phyloP scores from a whole-genome alignment of 2,888 invertebrate species.

The Aromia moschata region DNA sequence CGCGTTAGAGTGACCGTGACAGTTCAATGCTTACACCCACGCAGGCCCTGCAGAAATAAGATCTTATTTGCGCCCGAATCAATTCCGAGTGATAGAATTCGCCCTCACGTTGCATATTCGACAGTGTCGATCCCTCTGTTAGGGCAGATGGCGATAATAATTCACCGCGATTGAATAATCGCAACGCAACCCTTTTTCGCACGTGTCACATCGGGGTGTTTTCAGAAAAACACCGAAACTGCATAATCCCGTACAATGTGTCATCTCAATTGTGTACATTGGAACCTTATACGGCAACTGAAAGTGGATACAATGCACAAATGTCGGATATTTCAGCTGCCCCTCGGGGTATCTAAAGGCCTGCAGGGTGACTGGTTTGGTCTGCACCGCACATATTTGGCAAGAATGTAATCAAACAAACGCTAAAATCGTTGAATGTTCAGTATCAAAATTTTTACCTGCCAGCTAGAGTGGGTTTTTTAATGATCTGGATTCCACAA shows the following conservation, averaged over 20 bases:
- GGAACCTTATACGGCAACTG: constrained; percentile 42
- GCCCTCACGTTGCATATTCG: constrained; percentile 28
- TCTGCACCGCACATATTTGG: neutral
- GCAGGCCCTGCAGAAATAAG: neutral
- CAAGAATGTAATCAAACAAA: constrained; percentile 1
- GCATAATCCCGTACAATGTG: constrained; percentile 51
- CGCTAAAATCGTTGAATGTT: neutral
- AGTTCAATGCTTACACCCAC: too few species aligned
- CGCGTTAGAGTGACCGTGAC: too few species aligned
- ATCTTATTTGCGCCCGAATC: constrained; percentile 5
- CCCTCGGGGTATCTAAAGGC: constrained; percentile 27
- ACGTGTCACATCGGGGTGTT: constrained; percentile 29
- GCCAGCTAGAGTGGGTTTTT: constrained; percentile 23
- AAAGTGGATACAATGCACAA: constrained; percentile 35
- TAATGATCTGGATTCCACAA: constrained; percentile 23
- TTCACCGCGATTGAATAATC: constrained; percentile 33
- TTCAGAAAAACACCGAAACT: constrained; percentile 46
- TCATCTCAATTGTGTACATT: constrained; percentile 36
- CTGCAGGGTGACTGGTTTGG: too few species aligned
- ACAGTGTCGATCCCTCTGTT: constrained; percentile 20
- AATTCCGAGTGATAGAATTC: neutral
- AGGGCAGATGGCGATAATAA: constrained; percentile 33
- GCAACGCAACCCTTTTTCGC: constrained; percentile 37
- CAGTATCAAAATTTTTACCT: constrained; percentile 29
- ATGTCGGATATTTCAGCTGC: constrained; percentile 34